Conservation (phyloP, 30 jellyfish, hydroid and myxozoan species). For the Hydractinia echinata region DNA sequence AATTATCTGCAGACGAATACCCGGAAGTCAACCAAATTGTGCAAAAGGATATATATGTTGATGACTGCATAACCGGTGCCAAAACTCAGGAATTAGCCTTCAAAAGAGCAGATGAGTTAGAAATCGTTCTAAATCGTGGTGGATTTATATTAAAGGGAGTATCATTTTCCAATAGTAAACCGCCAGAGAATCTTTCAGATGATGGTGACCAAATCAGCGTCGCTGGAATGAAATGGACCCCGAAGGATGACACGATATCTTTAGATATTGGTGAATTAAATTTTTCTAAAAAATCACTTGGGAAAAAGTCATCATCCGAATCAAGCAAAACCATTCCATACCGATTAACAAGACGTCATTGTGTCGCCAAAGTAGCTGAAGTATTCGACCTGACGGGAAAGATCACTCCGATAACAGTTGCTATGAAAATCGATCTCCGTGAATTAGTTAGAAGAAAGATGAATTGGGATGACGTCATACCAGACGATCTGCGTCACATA, state of each 20-base stretch:
- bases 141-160: not conserved
- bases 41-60: constrained; percentile 21
- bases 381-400: not conserved
- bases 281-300: not conserved
- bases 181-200: not conserved
- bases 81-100: not conserved
- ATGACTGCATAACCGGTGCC: constrained; percentile 26
- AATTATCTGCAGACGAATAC: not conserved
- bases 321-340: not conserved
- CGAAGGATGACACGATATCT: too few species aligned
- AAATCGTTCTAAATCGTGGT: constrained; percentile 12
- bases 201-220: too few species aligned
- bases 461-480: not conserved
- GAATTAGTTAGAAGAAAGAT: not conserved
- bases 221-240: not conserved
- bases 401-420: not conserved
- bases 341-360: constrained; percentile 10
- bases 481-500: not conserved
- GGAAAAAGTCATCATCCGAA: not conserved
- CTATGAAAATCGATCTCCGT: not conserved
- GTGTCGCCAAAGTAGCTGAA: not conserved
- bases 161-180: not conserved
- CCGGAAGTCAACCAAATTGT: not conserved
- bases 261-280: too few species aligned
- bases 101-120: constrained; percentile 21